These are phyloP conservation scores for Notechis scutatus DNA, from an alignment of 2,113 vertebrate species.

Conservation along the genomic window DNA sequence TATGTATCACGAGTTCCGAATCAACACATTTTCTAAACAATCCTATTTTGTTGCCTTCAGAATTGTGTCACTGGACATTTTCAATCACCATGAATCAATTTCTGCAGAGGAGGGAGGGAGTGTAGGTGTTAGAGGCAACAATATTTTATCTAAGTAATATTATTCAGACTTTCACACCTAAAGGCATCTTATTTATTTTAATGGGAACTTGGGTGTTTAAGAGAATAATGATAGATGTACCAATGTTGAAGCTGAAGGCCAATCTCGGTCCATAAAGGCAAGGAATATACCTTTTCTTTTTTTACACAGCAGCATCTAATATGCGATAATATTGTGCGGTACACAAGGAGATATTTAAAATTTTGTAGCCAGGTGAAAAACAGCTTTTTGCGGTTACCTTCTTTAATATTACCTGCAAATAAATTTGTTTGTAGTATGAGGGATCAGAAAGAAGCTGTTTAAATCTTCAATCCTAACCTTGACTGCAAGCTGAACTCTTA, in stretches of 20 bases:
- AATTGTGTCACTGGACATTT: conserved; percentile 8
- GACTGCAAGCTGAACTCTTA: neutral
- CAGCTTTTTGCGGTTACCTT: neutral
- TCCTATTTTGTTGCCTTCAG: conserved; percentile 1
- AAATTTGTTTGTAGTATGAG: neutral
- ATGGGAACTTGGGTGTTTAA: conserved; percentile 17
- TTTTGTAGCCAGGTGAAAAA: neutral
- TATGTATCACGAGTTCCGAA: neutral
- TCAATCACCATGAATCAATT: conserved; percentile 33
- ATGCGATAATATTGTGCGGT: neutral
- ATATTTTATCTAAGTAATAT: conserved; percentile 32
- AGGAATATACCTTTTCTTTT: neutral
- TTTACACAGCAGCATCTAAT: neutral
- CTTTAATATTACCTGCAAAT: neutral
- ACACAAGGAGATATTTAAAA: neutral
- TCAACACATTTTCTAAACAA: neutral
- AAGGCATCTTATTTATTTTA: conserved; percentile 36
- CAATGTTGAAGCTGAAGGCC: conserved; percentile 15
- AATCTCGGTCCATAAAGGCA: conserved; percentile 31
- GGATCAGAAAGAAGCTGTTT: neutral
- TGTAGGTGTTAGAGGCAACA: conserved; percentile 4
- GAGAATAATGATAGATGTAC: conserved; percentile 22
- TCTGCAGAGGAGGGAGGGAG: neutral
- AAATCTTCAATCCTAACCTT: neutral
- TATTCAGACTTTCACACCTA: conserved; percentile 27